Evolutionary conservation across 2,113 vertebrate species (phyloP).

Genomic region (Pteruthius melanotis): DNA sequence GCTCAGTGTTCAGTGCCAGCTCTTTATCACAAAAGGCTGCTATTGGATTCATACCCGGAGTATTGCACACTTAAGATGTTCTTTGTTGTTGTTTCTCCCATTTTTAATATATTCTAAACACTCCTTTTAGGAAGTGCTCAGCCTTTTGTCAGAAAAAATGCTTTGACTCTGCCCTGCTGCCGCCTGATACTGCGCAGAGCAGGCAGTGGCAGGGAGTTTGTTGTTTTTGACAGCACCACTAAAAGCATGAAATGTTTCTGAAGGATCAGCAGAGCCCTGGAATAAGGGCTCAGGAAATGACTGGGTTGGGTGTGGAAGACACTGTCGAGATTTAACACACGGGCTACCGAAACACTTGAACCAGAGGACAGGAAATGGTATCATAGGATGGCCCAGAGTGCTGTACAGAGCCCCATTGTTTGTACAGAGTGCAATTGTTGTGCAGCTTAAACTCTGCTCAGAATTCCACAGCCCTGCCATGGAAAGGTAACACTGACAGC

Average conservation of each 20-base stretch:
- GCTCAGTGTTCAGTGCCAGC: background rate
- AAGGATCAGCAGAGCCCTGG: slow-evolving; percentile 27
- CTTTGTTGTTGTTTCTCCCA: background rate
- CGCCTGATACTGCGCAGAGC: background rate
- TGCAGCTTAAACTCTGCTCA: background rate
- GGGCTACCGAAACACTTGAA: slow-evolving; percentile 36
- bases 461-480: background rate
- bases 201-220: slow-evolving; percentile 1
- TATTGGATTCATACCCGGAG: background rate
- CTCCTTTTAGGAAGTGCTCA: background rate
- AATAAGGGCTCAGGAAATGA: slow-evolving; percentile 71
- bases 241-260: slow-evolving; percentile 55
- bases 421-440: background rate
- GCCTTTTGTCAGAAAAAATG: background rate
- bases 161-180: background rate
- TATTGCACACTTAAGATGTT: background rate
- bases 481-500: background rate
- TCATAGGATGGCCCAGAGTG: background rate
- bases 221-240: slow-evolving; percentile 29
- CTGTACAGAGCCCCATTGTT: background rate
- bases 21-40: background rate
- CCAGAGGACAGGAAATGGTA: slow-evolving; percentile 48
- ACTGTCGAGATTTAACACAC: slow-evolving; percentile 56
- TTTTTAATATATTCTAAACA: background rate
- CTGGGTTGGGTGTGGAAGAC: slow-evolving; percentile 61